phyloP scores from a whole-genome alignment of 2,113 vertebrate genomes.

The Alaudala cheleensis region DNA sequence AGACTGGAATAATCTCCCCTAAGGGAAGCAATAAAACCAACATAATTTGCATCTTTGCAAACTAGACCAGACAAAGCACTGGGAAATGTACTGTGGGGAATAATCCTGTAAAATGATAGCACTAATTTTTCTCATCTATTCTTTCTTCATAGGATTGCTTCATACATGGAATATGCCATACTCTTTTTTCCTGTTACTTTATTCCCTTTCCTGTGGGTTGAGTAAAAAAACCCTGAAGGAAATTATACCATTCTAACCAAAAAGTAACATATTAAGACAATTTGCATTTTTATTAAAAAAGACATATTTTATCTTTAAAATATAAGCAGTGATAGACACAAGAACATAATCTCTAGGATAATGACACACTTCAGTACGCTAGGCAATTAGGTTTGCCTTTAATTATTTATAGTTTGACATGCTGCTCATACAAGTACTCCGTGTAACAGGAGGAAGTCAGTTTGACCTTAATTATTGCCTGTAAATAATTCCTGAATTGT shows the following conservation, averaged over 20 bases:
- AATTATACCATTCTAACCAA: background rate
- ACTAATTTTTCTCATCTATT: conserved; percentile 55
- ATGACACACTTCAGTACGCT: conserved; percentile 38
- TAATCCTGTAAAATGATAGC: conserved; percentile 47
- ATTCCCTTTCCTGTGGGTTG: conserved; percentile 12
- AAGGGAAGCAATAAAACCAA: conserved; percentile 59
- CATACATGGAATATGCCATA: background rate
- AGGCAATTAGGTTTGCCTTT: conserved; percentile 31
- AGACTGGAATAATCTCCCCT: conserved; percentile 59
- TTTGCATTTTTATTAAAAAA: background rate
- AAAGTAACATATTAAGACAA: background rate
- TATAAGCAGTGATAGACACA: background rate
- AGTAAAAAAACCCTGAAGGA: background rate
- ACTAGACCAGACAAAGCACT: conserved; percentile 68
- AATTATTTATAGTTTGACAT: conserved; percentile 46
- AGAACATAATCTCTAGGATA: background rate
- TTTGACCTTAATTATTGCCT: conserved; percentile 63
- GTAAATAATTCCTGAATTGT: conserved; percentile 65
- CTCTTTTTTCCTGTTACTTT: conserved; percentile 28
- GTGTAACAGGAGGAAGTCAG: conserved; percentile 52
- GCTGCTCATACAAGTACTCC: conserved; percentile 19
- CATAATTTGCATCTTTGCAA: conserved; percentile 62
- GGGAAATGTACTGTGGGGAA: conserved; percentile 37
- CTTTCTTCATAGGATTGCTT: conserved; percentile 51
- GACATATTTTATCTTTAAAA: conserved; percentile 1